These are phyloP conservation scores for Nerophis lumbriciformis DNA, from an alignment of 2,113 vertebrate species.

Conservation along the genomic window DNA sequence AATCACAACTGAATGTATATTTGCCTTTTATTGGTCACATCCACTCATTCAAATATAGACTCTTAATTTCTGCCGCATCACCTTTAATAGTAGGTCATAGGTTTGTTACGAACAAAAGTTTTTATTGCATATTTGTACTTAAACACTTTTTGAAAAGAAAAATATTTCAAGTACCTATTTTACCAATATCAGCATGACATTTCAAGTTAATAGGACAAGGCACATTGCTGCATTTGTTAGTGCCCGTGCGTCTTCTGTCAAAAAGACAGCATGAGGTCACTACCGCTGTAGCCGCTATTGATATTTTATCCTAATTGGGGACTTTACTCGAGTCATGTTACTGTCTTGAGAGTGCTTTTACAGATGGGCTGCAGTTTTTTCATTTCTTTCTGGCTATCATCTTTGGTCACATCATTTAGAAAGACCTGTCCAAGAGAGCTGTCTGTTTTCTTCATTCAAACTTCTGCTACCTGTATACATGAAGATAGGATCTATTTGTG, in stretches of 20 bases:
- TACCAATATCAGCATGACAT: constrained; percentile 30
- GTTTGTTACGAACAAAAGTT: too few relatives aligned
- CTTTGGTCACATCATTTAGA: constrained; percentile 14
- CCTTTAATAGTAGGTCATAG: too few relatives aligned
- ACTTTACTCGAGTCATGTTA: constrained; percentile 11
- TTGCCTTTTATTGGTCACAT: too few relatives aligned
- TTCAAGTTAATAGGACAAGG: constrained; percentile 27
- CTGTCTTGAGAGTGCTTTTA: constrained; percentile 31
- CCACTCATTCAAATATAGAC: too few relatives aligned
- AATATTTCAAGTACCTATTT: neutral
- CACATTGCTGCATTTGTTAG: constrained; percentile 24
- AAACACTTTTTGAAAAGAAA: too few relatives aligned
- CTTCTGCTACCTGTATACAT: constrained; percentile 47
- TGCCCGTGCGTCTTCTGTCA: constrained; percentile 23
- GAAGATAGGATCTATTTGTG: constrained; percentile 42
- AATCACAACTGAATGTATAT: too few relatives aligned
- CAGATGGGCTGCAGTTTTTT: constrained; percentile 46
- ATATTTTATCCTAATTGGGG: constrained; percentile 40
- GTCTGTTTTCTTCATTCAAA: constrained; percentile 33
- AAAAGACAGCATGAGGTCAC: constrained; percentile 29
- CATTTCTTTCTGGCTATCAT: constrained; percentile 28
- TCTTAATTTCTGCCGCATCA: too few relatives aligned
- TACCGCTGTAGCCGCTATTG: constrained; percentile 24
- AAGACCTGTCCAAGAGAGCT: constrained; percentile 17
- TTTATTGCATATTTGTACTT: too few relatives aligned